These are phyloP conservation scores for Danio tinwini DNA, from an alignment of 2,797 vertebrate genomes.

Conservation along the genomic window DNA sequence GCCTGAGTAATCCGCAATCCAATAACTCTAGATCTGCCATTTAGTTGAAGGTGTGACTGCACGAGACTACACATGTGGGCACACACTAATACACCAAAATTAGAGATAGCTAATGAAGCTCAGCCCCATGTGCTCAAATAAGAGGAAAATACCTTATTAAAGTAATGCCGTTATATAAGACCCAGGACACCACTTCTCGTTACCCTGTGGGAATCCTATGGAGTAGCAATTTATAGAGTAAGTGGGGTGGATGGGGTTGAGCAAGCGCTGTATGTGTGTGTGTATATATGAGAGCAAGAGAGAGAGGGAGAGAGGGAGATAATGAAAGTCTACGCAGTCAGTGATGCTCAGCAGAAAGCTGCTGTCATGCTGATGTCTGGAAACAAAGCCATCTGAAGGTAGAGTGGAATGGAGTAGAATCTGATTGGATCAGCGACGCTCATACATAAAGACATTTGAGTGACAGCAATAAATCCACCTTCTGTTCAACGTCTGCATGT, in stretches of 20 bases:
- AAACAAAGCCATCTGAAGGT: constrained; percentile 25
- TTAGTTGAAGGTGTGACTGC: neutral
- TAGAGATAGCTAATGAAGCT: constrained; percentile 37
- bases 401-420: neutral
- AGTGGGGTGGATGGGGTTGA: neutral
- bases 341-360: constrained; percentile 34
- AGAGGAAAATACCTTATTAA: constrained; percentile 48
- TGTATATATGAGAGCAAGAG: neutral
- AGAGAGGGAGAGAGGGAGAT: constrained; percentile 5
- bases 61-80: neutral
- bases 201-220: constrained; percentile 42
- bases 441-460: constrained; percentile 15
- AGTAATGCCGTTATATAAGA: constrained; percentile 44
- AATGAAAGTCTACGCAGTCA: constrained; percentile 41
- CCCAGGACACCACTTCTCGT: constrained; percentile 33
- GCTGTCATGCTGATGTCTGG: constrained; percentile 45
- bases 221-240: constrained; percentile 13
- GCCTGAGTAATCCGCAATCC: too few relatives aligned
- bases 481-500: constrained; percentile 25
- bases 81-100: constrained; percentile 17
- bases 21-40: neutral
- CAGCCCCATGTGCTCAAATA: constrained; percentile 9
- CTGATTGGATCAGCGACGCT: constrained; percentile 1
- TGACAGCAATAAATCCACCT: constrained; percentile 32
- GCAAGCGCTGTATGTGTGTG: neutral